These are phyloP conservation scores for Myotis brandtii DNA, from an alignment of 2,113 vertebrate genomes.

Conservation along the genomic window DNA sequence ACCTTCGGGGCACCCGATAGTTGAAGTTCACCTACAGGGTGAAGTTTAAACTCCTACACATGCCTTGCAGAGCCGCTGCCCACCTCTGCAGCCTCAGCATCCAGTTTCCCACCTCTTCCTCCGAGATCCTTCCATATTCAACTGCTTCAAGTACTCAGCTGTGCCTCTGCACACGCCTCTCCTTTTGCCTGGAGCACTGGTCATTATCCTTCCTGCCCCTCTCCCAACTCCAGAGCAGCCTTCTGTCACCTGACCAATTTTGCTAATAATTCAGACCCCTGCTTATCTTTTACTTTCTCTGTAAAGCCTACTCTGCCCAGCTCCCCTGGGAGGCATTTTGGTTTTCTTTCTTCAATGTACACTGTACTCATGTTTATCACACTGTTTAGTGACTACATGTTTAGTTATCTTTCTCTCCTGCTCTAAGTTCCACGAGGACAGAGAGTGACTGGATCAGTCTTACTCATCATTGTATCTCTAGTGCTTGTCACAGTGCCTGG, in stretches of 20 bases:
- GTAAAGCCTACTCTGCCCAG: neutral
- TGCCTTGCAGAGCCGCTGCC: neutral
- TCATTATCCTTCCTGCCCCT: neutral
- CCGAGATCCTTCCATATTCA: neutral
- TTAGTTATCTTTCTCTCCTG: neutral
- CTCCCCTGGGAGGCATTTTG: neutral
- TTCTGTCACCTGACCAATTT: neutral
- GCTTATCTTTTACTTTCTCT: neutral
- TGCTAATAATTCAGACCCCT: neutral
- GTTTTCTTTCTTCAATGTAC: neutral
- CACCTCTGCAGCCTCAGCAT: neutral
- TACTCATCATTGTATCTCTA: neutral
- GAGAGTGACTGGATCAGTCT: neutral
- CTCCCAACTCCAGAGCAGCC: neutral
- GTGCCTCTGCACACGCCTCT: accelerated
- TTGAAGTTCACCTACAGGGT: neutral
- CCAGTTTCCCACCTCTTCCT: neutral
- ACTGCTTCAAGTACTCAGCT: accelerated
- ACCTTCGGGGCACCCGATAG: neutral
- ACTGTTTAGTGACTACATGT: neutral
- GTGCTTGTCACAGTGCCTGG: neutral
- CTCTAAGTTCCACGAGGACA: neutral
- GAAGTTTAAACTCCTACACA: neutral
- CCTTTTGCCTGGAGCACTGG: neutral
- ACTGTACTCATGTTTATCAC: neutral